Conservation (phyloP, 2,888 invertebrate species). For the Pterobdella sp. region DNA sequence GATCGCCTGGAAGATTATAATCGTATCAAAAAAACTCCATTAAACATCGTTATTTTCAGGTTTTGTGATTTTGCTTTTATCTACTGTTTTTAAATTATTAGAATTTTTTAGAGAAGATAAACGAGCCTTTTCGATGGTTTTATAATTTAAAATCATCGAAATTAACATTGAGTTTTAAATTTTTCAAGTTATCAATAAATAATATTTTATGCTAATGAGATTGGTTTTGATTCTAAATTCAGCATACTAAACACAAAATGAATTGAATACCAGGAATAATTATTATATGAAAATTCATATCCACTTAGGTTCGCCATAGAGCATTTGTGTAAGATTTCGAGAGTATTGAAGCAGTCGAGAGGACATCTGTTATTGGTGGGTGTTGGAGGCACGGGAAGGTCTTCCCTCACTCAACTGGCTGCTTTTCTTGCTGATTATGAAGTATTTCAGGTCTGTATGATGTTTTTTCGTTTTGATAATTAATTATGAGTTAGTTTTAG, state of each 20-base stretch:
- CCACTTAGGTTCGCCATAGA: slow-evolving; percentile 58
- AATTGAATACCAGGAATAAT: neutral
- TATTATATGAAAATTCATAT: neutral
- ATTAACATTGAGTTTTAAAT: neutral
- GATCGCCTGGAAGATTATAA: slow-evolving; percentile 82
- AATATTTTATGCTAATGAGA: neutral
- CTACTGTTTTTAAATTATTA: no score
- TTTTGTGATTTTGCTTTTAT: slow-evolving; percentile 31
- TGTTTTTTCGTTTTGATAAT: neutral
- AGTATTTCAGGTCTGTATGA: slow-evolving; percentile 62
- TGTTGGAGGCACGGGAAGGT: slow-evolving; percentile 84
- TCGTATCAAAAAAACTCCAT: slow-evolving; percentile 88
- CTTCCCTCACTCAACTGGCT: slow-evolving; percentile 78
- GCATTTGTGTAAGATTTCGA: slow-evolving; percentile 55
- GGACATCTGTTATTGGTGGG: slow-evolving; percentile 83
- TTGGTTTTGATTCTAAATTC: neutral
- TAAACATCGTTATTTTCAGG: slow-evolving; percentile 73
- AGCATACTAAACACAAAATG: neutral
- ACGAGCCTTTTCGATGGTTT: no score
- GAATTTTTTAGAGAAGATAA: no score
- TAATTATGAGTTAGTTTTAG: neutral
- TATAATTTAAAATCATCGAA: neutral
- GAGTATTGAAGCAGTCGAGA: slow-evolving; percentile 81
- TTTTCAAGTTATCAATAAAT: neutral
- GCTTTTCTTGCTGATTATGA: slow-evolving; percentile 89